Evolutionary conservation across 1,140 invertebrate species (phyloP).

Genomic region (Leptonema lineaticorne): DNA sequence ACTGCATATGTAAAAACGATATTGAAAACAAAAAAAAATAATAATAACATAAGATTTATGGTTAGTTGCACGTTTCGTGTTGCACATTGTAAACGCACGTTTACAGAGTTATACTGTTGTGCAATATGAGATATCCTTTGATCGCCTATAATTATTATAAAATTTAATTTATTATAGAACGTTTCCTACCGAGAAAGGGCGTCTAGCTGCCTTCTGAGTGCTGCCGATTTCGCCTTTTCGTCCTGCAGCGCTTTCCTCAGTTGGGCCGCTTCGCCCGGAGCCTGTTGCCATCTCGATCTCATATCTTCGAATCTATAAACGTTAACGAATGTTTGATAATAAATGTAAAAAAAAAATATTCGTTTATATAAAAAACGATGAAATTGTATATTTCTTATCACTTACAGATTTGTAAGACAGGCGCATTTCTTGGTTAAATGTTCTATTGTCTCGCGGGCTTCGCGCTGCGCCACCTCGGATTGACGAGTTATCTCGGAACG

Average conservation of each 20-base stretch:
- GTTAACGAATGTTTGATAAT: background rate
- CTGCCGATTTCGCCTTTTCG: slow-evolving; percentile 33
- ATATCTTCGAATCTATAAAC: slow-evolving; percentile 37
- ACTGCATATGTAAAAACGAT: too few relatives aligned
- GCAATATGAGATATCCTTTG: too few relatives aligned
- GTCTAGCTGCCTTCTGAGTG: slow-evolving; percentile 36
- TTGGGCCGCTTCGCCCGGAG: slow-evolving; percentile 37
- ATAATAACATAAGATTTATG: too few relatives aligned
- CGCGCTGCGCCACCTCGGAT: slow-evolving; percentile 31
- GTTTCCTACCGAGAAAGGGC: slow-evolving; percentile 38
- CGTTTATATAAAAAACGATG: background rate
- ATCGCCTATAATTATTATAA: background rate
- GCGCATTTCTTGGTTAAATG: slow-evolving; percentile 55
- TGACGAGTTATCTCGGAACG: slow-evolving; percentile 29
- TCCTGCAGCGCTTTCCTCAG: slow-evolving; percentile 36
- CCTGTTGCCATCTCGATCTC: slow-evolving; percentile 38
- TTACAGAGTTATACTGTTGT: too few relatives aligned
- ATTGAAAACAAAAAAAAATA: too few relatives aligned
- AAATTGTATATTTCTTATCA: too few relatives aligned
- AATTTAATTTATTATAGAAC: background rate
- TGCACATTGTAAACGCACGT: too few relatives aligned
- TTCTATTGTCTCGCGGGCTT: slow-evolving; percentile 50
- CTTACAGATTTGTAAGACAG: slow-evolving; percentile 56
- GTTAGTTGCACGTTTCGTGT: too few relatives aligned
- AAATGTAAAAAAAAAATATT: background rate